phyloP scores from a whole-genome alignment of 2,113 vertebrate species.

The Silurus glanis region DNA sequence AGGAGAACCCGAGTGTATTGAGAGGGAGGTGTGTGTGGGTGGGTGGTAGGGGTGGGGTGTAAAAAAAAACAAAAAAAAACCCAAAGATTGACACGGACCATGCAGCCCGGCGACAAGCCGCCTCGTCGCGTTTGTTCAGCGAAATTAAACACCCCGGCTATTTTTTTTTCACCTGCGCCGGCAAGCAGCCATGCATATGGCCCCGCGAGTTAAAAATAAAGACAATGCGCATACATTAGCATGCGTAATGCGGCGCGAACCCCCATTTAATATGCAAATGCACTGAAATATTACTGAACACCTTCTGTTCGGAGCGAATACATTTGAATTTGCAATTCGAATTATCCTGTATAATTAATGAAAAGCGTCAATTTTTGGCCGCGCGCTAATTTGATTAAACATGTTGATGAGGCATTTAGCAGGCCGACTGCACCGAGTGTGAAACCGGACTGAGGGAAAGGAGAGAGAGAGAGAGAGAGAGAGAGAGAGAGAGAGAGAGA shows the following conservation, averaged over 20 bases:
- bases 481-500: conserved; percentile 15
- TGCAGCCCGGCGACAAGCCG: conserved; percentile 62
- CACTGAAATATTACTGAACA: conserved; percentile 92
- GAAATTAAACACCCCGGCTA: conserved; percentile 73
- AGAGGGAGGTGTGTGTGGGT: neutral
- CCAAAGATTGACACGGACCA: conserved; percentile 61
- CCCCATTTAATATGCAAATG: conserved; percentile 98
- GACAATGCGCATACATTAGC: conserved; percentile 93
- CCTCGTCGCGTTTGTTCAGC: conserved; percentile 68
- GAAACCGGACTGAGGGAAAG: conserved; percentile 42
- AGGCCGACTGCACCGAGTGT: conserved; percentile 64
- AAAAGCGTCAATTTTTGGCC: conserved; percentile 93
- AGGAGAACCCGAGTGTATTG: neutral
- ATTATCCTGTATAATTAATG: conserved; percentile 99
- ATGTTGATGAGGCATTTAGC: conserved; percentile 91
- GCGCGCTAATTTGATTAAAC: conserved; percentile 96
- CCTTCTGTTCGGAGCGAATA: conserved; percentile 94
- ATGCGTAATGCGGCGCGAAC: conserved; percentile 83
- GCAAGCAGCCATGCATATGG: conserved; percentile 84
- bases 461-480: conserved; percentile 14
- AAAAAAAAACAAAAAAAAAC: conserved; percentile 47
- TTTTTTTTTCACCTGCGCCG: conserved; percentile 75
- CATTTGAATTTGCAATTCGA: conserved; percentile 98
- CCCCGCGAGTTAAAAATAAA: conserved; percentile 89
- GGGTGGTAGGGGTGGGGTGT: neutral